Conservation (phyloP, 2,113 vertebrate species). For the Columba janthina region DNA sequence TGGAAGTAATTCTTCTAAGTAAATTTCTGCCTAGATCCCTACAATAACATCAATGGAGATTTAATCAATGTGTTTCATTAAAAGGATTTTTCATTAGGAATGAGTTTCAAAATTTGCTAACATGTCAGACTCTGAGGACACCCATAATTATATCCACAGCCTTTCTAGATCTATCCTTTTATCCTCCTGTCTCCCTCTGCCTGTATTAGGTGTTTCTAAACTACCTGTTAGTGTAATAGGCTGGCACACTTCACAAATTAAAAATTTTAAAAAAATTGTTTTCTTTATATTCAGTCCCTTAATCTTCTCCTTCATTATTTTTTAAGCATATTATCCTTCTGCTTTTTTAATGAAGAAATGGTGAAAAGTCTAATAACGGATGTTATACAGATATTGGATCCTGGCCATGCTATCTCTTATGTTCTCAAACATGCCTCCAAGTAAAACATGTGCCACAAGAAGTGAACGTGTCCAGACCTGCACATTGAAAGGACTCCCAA, state of each 20-base stretch:
- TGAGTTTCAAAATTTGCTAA: background rate
- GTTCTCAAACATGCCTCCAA: background rate
- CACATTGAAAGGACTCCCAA: background rate
- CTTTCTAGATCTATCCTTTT: background rate
- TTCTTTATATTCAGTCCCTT: background rate
- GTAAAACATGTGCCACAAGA: background rate
- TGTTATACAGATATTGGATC: background rate
- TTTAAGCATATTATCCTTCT: background rate
- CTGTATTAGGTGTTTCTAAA: background rate
- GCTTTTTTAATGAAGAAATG: background rate
- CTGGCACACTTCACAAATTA: background rate
- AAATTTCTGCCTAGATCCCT: background rate
- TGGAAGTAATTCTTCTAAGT: background rate
- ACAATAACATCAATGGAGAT: background rate
- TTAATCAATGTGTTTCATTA: slow-evolving; percentile 1
- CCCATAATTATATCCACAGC: background rate
- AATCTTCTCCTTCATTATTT: background rate
- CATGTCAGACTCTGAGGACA: background rate
- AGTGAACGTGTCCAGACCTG: accelerated
- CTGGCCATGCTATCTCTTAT: background rate
- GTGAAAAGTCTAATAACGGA: background rate
- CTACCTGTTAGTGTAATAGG: background rate
- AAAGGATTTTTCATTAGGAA: slow-evolving; percentile 16
- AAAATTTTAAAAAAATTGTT: background rate
- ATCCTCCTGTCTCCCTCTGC: background rate